A percentile compares a stretch with the other conserved stretches of the same genome.
phyloP scores from a whole-genome alignment of 2,888 invertebrate genomes.

The Sclerodermus sp. region DNA sequence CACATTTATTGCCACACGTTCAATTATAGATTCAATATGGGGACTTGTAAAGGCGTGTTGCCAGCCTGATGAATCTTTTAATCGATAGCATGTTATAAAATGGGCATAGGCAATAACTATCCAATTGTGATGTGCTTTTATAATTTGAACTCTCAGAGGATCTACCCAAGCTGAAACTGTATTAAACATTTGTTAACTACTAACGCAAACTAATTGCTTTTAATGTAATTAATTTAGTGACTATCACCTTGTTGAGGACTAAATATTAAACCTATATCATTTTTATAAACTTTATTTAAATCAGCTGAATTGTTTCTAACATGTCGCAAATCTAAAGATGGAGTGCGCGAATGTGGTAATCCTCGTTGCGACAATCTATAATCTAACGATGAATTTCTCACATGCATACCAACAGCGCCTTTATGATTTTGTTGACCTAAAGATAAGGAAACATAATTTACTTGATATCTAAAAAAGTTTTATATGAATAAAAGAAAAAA shows the following conservation, averaged over 20 bases:
- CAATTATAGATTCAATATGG: slow-evolving; percentile 85
- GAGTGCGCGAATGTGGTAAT: slow-evolving; percentile 75
- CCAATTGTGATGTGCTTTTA: slow-evolving; percentile 97
- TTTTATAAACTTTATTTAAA: slow-evolving; percentile 71
- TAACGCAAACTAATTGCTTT: too few relatives aligned
- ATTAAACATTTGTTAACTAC: too few relatives aligned
- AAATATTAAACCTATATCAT: slow-evolving; percentile 73
- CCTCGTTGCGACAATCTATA: slow-evolving; percentile 63
- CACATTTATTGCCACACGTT: slow-evolving; percentile 87
- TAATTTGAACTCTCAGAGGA: slow-evolving; percentile 85
- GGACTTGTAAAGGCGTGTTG: slow-evolving; percentile 93
- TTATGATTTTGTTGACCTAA: slow-evolving; percentile 40
- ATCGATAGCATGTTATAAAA: slow-evolving; percentile 90
- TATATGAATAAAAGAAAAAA: too few relatives aligned
- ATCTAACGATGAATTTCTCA: slow-evolving; percentile 83
- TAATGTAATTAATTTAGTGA: neutral
- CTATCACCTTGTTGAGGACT: slow-evolving; percentile 61
- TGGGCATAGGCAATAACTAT: slow-evolving; percentile 95
- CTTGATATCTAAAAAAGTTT: too few relatives aligned
- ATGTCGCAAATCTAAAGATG: slow-evolving; percentile 78
- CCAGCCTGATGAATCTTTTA: slow-evolving; percentile 97
- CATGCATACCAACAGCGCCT: slow-evolving; percentile 50
- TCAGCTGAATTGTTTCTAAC: slow-evolving; percentile 75
- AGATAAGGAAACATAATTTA: too few relatives aligned
- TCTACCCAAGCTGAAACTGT: slow-evolving; percentile 78